Evolutionary conservation across 2,797 vertebrate genomes (phyloP), one percentile per base, ranked within the genome.

Genomic region (Xenopus petersii): DNA sequence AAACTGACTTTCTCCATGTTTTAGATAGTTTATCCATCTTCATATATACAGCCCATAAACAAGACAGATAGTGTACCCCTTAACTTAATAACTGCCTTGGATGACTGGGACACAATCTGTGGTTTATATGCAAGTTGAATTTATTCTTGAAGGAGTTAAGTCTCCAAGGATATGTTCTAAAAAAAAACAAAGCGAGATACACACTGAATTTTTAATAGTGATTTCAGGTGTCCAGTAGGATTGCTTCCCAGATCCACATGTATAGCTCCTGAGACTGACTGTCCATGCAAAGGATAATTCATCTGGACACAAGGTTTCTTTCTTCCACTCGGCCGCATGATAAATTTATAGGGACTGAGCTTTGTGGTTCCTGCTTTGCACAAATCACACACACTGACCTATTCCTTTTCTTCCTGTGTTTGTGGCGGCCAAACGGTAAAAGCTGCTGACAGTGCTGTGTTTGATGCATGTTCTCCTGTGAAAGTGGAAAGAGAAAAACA

Each of bases 301-400:
- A 73, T 55, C 73, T 9, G 72, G 65, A 79, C 21, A 65, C 26
- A 15, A 3, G 36, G 66, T 72, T 71, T 16, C 71, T 79, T 80
- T 81, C 82, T 77, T 78, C 68, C 36, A 78, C 71, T 4, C 62
- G 46, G 78, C 33, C 15, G 69, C 60, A 62, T 24, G 79, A 81
- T 61, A 81, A 80, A 84, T 81, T 76, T 75, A 76, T 73, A 79
- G 75, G 47, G 80, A 76, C 71, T 10, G 48, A 79, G 74, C 66
- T 13, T 67, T 71, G 51, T 54, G 73, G 64, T 0, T 0, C 70
- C 59, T 64, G 64, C 48, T 67, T 77, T 73, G 67, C 65, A 68
- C 71, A 78, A 66, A 73, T 78, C 76, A 78, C 66, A 73, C 54
- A 60, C 26, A 73, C 66, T 73, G 76, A 78, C 70, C 75, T 73